Evolutionary conservation across 2,113 vertebrate genomes (phyloP), one percentile per base, ranked within the genome.

Genomic region (Lasiurus borealis): DNA sequence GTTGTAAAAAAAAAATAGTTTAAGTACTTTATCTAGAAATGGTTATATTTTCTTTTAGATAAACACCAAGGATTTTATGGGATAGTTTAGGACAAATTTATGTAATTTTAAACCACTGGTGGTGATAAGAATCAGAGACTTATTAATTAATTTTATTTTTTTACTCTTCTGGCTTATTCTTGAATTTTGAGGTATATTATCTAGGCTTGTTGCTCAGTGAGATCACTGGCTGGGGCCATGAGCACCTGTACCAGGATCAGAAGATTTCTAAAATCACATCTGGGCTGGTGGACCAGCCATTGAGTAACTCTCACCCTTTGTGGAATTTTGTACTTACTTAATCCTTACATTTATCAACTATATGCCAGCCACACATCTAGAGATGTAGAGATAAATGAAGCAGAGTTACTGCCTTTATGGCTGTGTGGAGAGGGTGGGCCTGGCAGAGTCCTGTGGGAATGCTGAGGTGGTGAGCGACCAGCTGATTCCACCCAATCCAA

Each of bases 11-110:
- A 90, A 19, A 85, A 69, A 86, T 54, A 52, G 54, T 72, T 0
- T 64, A 85, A 31, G 48, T 64, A 34, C 66, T 96, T 93, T 88
- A 91, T 95, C 82, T 94, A 92, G 85, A 86, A 78, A 75, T 71
- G 62, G 31, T 82, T 82, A 10, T 85, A 44, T 88, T 91, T 91
- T 80, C 71, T 31, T 36, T 93, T 95, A 92, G 44, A 72, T 88
- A 76, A 89, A 91, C 75, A 68, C 15, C 1, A 36, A 50, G 25
- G 18, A 62, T 90, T 92, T 93, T 77, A 72, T 73, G 71, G 31
- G 40, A 50, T 82, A 16, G 13, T 68, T 91, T n/a, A 88, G 73
- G 19, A 34, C 16, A 81, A 36, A 68, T 90, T 66, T 88, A 72
- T 75, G 4, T 84, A 72, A 52, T 36, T 94, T 81, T 91, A 48